Percentiles rank a stretch among this genome's conserved stretches.
Evolutionary conservation across 2,797 vertebrate genomes (phyloP).

Genomic region (Monodelphis domestica): DNA sequence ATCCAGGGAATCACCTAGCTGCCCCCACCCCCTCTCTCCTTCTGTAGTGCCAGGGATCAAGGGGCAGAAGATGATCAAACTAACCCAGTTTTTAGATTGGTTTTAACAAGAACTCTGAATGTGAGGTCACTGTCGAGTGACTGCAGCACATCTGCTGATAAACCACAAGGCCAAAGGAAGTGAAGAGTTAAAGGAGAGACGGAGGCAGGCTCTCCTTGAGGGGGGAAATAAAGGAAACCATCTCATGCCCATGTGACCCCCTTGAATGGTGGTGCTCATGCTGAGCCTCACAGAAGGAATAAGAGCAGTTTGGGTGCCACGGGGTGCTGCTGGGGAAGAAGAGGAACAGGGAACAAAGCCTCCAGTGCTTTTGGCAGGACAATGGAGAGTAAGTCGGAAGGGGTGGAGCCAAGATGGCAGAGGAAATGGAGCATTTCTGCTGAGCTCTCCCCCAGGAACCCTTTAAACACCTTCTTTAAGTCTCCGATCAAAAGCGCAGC

Average conservation of each 20-base stretch:
- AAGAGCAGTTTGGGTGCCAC: neutral
- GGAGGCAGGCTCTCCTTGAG: neutral
- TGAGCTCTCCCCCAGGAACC: neutral
- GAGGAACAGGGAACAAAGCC: neutral
- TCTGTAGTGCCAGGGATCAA: neutral
- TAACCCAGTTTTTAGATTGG: neutral
- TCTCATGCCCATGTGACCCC: neutral
- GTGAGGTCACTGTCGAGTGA: neutral
- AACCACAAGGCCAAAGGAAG: neutral
- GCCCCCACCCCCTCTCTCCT: too few relatives aligned
- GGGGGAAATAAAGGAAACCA: neutral
- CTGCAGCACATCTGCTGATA: neutral
- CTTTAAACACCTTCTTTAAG: neutral
- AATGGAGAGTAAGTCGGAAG: neutral
- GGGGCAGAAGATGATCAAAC: neutral
- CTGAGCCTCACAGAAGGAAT: neutral
- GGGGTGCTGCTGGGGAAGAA: neutral
- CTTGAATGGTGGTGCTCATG: neutral
- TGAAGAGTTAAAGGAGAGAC: neutral
- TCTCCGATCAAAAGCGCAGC: neutral
- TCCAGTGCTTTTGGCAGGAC: neutral
- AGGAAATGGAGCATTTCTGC: neutral
- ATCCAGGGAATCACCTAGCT: too few relatives aligned
- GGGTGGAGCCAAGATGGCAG: neutral
- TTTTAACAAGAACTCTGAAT: neutral